Percentiles rank a stretch among this genome's conserved stretches.
phyloP scores from a whole-genome alignment of 1,140 invertebrate genomes.

The Physella acuta region DNA sequence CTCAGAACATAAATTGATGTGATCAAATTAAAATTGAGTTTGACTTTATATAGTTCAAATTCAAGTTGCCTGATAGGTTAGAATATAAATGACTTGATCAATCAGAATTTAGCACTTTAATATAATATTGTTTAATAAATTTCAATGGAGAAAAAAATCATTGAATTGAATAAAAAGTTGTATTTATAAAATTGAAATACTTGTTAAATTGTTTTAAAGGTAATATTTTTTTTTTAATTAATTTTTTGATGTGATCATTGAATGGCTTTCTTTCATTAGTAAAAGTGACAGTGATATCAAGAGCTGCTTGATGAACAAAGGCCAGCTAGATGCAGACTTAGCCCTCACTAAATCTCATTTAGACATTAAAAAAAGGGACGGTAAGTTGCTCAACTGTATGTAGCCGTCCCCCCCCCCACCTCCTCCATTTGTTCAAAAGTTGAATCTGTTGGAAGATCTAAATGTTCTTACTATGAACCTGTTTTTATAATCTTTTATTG shows the following conservation, averaged over 20 bases:
- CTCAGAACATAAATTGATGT: no score
- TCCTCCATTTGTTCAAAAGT: not conserved
- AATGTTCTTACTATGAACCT: not conserved
- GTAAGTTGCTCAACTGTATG: slow-evolving; percentile 30
- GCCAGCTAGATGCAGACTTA: slow-evolving; percentile 54
- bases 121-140: not conserved
- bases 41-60: no score
- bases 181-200: not conserved
- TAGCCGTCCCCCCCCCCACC: not conserved
- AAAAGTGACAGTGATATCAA: slow-evolving; percentile 55
- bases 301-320: slow-evolving; percentile 45
- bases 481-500: not conserved
- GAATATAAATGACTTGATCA: not conserved
- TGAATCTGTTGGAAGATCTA: not conserved
- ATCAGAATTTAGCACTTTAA: not conserved
- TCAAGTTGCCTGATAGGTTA: not conserved
- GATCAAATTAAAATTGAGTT: no score
- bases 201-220: not conserved
- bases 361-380: slow-evolving; percentile 55
- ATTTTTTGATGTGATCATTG: not conserved
- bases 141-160: not conserved
- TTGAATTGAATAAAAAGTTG: not conserved
- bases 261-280: slow-evolving; percentile 27
- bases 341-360: slow-evolving; percentile 49
- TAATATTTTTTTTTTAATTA: not conserved